These are phyloP conservation scores for Lucilia cuprina DNA, from an alignment of 1,140 invertebrate species.

Conservation along the genomic window DNA sequence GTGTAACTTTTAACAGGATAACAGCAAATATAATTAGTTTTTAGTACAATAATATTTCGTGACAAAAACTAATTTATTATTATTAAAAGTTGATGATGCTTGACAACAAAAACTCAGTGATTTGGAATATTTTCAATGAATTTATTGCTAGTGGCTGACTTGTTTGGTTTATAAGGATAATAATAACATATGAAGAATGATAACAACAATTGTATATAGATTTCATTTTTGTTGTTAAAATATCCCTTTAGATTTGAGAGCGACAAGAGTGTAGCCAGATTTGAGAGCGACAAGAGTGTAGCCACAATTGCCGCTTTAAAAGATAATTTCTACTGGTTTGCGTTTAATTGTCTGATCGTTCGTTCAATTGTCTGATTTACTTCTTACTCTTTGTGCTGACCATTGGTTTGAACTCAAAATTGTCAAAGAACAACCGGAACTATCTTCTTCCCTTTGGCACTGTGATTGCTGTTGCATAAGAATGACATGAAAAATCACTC, in stretches of 20 bases:
- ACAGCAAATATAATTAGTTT: not conserved
- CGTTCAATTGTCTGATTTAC: no score
- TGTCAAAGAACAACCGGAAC: no score
- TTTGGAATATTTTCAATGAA: not conserved
- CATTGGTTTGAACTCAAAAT: no score
- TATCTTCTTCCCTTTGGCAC: no score
- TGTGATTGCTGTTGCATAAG: not conserved
- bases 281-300: no score
- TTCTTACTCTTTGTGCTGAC: no score
- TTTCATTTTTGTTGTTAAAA: not conserved
- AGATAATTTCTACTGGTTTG: no score
- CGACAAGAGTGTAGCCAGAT: no score
- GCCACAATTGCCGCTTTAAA: no score
- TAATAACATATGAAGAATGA: not conserved
- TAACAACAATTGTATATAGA: not conserved
- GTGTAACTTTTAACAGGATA: slow-evolving; percentile 6
- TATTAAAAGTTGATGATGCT: not conserved
- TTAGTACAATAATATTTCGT: not conserved
- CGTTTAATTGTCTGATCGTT: no score
- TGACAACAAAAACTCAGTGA: not conserved
- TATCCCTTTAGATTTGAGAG: not conserved
- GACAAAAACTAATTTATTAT: not conserved
- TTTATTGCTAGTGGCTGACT: not conserved
- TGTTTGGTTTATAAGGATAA: not conserved
- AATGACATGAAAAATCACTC: slow-evolving; percentile 1